A percentile compares a stretch with the other conserved stretches of the same genome.
Evolutionary conservation across 64 coral and sea anemone species (phyloP).

Genomic region (Hydrozoanthus tunicans): DNA sequence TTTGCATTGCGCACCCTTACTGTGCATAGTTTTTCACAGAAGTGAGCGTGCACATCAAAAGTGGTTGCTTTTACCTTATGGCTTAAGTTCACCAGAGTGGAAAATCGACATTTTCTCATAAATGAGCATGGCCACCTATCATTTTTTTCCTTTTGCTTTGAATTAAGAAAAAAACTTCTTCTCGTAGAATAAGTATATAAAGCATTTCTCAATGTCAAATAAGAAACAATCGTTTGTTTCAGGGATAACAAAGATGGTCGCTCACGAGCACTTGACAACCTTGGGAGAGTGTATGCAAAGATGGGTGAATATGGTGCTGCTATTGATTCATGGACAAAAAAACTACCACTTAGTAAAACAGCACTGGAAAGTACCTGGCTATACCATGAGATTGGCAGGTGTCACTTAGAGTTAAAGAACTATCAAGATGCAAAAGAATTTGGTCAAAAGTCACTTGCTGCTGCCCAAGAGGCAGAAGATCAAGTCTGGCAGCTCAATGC

Average conservation of each 20-base stretch:
- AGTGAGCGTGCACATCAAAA: too few species aligned
- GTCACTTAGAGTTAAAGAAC: conserved; percentile 93
- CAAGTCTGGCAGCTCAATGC: conserved; percentile 98
- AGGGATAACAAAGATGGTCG: conserved; percentile 91
- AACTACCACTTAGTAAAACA: conserved; percentile 87
- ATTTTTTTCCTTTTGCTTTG: too few species aligned
- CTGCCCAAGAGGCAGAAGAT: conserved; percentile 89
- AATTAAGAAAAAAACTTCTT: too few species aligned
- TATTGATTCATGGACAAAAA: conserved; percentile 95
- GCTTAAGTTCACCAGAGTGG: too few species aligned
- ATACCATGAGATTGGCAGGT: conserved; percentile 93
- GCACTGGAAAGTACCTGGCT: conserved; percentile 94
- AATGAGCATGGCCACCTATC: too few species aligned
- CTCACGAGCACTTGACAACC: conserved; percentile 92
- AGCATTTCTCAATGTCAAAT: too few species aligned
- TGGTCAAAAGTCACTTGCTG: conserved; percentile 94
- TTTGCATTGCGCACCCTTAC: too few species aligned
- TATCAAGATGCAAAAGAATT: conserved; percentile 96
- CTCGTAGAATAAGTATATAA: too few species aligned
- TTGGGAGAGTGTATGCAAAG: conserved; percentile 87
- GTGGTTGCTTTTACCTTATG: too few species aligned
- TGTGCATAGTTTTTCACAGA: too few species aligned
- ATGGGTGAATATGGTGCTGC: conserved; percentile 86
- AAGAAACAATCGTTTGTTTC: not conserved
- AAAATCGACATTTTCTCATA: too few species aligned